phyloP scores from a whole-genome alignment of 1,140 invertebrate genomes.

The Halotydeus destructor region DNA sequence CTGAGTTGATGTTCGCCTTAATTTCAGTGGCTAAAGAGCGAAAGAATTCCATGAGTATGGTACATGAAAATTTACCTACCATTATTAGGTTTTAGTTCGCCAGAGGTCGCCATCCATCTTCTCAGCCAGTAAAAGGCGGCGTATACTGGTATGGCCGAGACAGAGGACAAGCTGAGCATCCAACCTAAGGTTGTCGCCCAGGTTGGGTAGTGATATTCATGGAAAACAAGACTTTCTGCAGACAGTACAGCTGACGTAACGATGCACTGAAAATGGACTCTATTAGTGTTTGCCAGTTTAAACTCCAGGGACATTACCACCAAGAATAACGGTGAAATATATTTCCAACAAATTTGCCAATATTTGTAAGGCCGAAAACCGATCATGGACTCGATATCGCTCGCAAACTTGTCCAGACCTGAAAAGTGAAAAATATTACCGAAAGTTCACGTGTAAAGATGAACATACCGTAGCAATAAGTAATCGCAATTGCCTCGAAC shows the following conservation, averaged over 20 bases:
- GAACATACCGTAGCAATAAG: slow-evolving; percentile 30
- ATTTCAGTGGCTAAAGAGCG: too few species aligned
- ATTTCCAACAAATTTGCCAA: slow-evolving; percentile 34
- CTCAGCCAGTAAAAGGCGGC: slow-evolving; percentile 8
- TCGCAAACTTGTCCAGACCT: slow-evolving; percentile 41
- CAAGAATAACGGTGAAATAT: slow-evolving; percentile 29
- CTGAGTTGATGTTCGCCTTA: too few species aligned
- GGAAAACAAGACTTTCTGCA: slow-evolving; percentile 41
- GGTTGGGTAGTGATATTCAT: slow-evolving; percentile 41
- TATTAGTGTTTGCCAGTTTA: not conserved
- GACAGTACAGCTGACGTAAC: slow-evolving; percentile 45
- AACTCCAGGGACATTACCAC: slow-evolving; percentile 22
- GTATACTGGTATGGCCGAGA: slow-evolving; percentile 40
- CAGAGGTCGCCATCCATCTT: not conserved
- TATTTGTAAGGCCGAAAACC: slow-evolving; percentile 26
- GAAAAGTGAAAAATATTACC: slow-evolving; percentile 6
- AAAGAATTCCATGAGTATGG: too few species aligned
- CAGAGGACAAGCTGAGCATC: slow-evolving; percentile 44
- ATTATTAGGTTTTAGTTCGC: not conserved
- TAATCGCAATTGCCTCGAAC: slow-evolving; percentile 27
- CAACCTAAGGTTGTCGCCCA: slow-evolving; percentile 51
- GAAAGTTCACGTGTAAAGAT: slow-evolving; percentile 2
- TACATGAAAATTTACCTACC: too few species aligned
- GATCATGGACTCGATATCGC: slow-evolving; percentile 35
- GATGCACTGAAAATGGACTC: slow-evolving; percentile 33